Evolutionary conservation across 1,140 invertebrate genomes (phyloP), one percentile per base, ranked within the genome.

Genomic region (Drosophila truncata): DNA sequence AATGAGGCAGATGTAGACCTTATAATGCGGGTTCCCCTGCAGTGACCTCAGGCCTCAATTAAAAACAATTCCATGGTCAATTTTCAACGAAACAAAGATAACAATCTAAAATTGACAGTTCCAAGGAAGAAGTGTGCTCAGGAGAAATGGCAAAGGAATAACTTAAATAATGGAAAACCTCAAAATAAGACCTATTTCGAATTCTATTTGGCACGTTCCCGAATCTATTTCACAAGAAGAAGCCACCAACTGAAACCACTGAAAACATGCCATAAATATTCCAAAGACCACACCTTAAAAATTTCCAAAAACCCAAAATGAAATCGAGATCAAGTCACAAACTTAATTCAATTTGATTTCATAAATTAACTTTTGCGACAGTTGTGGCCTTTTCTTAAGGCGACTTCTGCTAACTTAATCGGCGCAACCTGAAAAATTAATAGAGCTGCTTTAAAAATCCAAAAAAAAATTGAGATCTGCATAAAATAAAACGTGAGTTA

Each of bases 311-410:
- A 73, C 41, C 33, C 18, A 25, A 25, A 60, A 52, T 44, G 57
- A 75, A 65, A 59, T 70, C 44, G 47, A 80, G 76, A 78, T 72
- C 66, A 54, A 70, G 37, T 67, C 47, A 66, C 55, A 58, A 76
- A 77, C 60, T 77, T 35, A 76, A 58, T 66, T 77, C 73, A 49
- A 39, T 49, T 55, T 27, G 65, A 79, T 62, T 70, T 83, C 77
- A 83, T 88, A 88, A 88, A 88, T 90, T 88, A 73, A 57, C 29
- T 35, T 54, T 47, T 66, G 71, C 55, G 84, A 88, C 84, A 87
- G 75, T 76, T 79, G 52, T 80, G 16, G 64, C 63, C 55, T 55
- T 55, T 65, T 74, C 52, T 78, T 62, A 59, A 59, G 35, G 58
- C 39, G 63, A 54, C 60, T 64, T 77, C 64, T 59, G 49, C 57